Percentiles rank a stretch among this genome's conserved stretches.
Conservation (phyloP, 1,140 invertebrate species). For the Camponotus pennsylvanicus region DNA sequence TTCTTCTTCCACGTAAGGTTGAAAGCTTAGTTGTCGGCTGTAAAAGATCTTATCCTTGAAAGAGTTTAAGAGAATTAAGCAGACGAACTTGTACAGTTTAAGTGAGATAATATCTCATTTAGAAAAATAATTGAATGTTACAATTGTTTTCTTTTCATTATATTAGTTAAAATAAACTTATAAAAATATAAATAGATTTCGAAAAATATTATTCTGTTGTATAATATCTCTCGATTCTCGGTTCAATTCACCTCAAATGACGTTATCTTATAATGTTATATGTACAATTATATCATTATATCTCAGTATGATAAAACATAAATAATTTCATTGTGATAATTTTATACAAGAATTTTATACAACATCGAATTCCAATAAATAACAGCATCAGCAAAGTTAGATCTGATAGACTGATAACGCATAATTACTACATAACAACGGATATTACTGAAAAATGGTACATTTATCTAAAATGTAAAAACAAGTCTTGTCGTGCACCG, state of each 20-base stretch:
- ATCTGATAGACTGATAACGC: neutral
- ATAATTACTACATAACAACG: neutral
- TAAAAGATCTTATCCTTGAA: neutral
- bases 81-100: neutral
- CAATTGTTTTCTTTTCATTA: too few species aligned
- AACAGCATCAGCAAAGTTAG: neutral
- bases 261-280: neutral
- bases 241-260: neutral
- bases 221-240: neutral
- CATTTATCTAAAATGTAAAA: slow-evolving; percentile 17
- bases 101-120: neutral
- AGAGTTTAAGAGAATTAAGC: neutral
- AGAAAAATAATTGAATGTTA: neutral
- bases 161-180: neutral
- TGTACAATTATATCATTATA: neutral
- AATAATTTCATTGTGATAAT: neutral
- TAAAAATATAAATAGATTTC: neutral
- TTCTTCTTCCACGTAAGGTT: neutral
- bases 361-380: neutral
- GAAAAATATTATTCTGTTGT: neutral
- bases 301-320: neutral
- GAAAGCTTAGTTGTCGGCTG: neutral
- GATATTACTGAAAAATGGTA: neutral
- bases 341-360: neutral
- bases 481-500: neutral